phyloP scores from a whole-genome alignment of 2,113 vertebrate species.

The Pyxicephalus adspersus region DNA sequence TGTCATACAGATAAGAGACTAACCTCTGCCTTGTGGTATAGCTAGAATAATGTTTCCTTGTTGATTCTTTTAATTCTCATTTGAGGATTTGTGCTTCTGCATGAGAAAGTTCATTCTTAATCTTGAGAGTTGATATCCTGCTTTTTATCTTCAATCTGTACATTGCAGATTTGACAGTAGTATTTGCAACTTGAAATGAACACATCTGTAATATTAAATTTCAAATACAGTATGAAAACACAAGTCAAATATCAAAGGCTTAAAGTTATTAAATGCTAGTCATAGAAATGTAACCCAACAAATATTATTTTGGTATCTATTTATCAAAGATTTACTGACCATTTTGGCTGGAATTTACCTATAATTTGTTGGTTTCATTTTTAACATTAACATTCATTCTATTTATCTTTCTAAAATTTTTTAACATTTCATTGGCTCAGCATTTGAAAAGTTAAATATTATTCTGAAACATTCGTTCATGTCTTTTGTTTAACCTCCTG shows the following conservation, averaged over 20 bases:
- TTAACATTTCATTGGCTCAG: no score
- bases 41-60: conserved; percentile 36
- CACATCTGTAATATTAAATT: conserved; percentile 39
- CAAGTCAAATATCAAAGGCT: conserved; percentile 35
- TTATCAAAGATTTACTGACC: no score
- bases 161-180: conserved; percentile 29
- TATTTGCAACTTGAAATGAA: neutral
- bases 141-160: conserved; percentile 41
- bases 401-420: no score
- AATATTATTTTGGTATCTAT: conserved; percentile 4
- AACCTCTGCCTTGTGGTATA: conserved; percentile 29
- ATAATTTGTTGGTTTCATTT: no score
- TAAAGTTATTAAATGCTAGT: conserved; percentile 16
- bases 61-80: conserved; percentile 41
- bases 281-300: conserved; percentile 20
- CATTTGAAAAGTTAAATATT: no score
- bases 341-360: no score
- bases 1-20: conserved; percentile 40
- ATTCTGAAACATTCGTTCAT: no score
- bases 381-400: no score
- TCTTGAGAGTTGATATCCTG: conserved; percentile 31
- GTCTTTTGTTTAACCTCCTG: no score
- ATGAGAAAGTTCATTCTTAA: conserved; percentile 37
- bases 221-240: conserved; percentile 30
- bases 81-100: conserved; percentile 31